Percentiles rank a stretch among this genome's conserved stretches.
Evolutionary conservation across 2,888 invertebrate species (phyloP).

Genomic region (Pammene fasciana): DNA sequence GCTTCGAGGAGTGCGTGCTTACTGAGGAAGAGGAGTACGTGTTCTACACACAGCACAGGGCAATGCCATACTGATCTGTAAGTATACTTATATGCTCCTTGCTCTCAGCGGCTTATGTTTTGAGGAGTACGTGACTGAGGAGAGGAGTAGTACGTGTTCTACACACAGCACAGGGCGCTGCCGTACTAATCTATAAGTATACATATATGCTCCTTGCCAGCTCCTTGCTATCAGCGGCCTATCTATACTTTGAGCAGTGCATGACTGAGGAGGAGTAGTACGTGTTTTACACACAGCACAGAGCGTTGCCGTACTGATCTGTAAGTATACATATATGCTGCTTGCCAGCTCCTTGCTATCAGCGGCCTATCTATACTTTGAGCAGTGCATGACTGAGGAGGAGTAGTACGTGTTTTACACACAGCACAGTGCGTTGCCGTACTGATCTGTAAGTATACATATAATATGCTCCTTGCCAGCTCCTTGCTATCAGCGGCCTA

Average conservation of each 20-base stretch:
- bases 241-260: no score
- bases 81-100: constrained; percentile 27
- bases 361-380: constrained; percentile 81
- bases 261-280: no score
- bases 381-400: constrained; percentile 77
- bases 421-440: constrained; percentile 62
- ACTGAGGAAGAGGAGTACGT: constrained; percentile 77
- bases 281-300: no score
- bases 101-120: not conserved
- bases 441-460: constrained; percentile 50
- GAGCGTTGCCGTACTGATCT: no score
- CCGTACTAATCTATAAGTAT: no score
- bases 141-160: no score
- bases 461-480: constrained; percentile 12
- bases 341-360: constrained; percentile 64
- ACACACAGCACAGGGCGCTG: no score
- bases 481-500: no score
- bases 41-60: constrained; percentile 64
- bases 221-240: no score
- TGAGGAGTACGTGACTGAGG: no score
- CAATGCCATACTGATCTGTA: constrained; percentile 59
- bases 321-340: no score
- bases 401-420: constrained; percentile 73
- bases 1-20: constrained; percentile 77
- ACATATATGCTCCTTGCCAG: no score